Evolutionary conservation across 2,113 vertebrate species (phyloP).

Genomic region (Murina feae): DNA sequence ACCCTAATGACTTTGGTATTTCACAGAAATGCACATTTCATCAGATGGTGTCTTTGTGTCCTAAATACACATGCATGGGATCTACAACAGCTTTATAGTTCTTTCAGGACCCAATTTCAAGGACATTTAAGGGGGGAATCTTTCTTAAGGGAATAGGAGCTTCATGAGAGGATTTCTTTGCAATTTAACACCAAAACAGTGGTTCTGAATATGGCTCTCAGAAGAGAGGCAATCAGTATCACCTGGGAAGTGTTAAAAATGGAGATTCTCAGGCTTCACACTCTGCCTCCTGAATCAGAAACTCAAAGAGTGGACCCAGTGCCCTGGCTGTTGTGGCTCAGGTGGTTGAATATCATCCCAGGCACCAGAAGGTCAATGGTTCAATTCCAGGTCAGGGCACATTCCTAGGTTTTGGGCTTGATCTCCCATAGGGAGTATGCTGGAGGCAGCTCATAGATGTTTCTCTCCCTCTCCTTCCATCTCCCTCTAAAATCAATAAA

Average conservation of each 20-base stretch:
- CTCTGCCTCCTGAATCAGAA: neutral
- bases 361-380: no score
- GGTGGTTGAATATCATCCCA: no score
- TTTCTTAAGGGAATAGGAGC: neutral
- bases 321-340: no score
- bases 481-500: no score
- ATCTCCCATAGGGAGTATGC: no score
- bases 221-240: neutral
- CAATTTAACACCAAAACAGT: neutral
- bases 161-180: neutral
- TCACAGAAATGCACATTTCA: neutral
- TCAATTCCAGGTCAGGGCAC: no score
- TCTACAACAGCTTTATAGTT: neutral
- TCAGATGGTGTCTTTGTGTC: neutral
- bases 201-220: neutral
- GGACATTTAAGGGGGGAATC: neutral
- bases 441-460: no score
- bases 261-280: neutral
- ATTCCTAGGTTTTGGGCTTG: no score
- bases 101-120: slow-evolving; percentile 14
- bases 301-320: neutral
- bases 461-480: no score
- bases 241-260: neutral
- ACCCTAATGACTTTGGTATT: neutral
- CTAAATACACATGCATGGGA: neutral